Evolutionary conservation across 2,113 vertebrate species (phyloP).

Genomic region (Cyphomyrus plagiostoma): DNA sequence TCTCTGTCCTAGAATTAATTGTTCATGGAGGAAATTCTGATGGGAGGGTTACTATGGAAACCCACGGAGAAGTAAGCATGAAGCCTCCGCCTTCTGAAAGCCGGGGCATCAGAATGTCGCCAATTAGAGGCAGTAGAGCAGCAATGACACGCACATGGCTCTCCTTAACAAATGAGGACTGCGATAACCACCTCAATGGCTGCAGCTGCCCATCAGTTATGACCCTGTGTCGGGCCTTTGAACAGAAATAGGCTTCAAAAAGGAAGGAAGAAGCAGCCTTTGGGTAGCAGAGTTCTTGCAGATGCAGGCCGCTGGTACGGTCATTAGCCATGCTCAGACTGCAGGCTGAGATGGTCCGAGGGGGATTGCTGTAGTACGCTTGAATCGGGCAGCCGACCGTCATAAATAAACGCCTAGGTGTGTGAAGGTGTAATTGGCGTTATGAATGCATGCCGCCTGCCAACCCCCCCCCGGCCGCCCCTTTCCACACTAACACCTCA

Average conservation of each 20-base stretch:
- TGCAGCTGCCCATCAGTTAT: not conserved
- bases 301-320: not conserved
- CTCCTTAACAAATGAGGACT: conserved; percentile 4
- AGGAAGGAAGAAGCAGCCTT: not conserved
- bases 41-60: conserved; percentile 62
- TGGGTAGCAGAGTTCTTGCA: not conserved
- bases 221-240: not conserved
- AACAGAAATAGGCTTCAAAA: not conserved
- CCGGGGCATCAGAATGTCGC: conserved; percentile 37
- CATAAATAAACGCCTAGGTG: not conserved
- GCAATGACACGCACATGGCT: not conserved
- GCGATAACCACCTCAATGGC: not conserved
- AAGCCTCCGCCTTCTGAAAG: conserved; percentile 36
- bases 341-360: conserved; percentile 14
- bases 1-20: conserved; percentile 46
- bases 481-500: not conserved
- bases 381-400: not conserved
- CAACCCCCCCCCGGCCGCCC: not conserved
- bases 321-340: not conserved
- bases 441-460: not conserved
- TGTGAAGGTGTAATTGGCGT: not conserved
- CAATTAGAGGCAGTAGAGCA: conserved; percentile 37
- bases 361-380: conserved; percentile 18
- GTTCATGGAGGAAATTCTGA: conserved; percentile 31
- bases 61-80: conserved; percentile 59